phyloP scores from a whole-genome alignment of 2,113 vertebrate genomes.

The Scatophagus argus region DNA sequence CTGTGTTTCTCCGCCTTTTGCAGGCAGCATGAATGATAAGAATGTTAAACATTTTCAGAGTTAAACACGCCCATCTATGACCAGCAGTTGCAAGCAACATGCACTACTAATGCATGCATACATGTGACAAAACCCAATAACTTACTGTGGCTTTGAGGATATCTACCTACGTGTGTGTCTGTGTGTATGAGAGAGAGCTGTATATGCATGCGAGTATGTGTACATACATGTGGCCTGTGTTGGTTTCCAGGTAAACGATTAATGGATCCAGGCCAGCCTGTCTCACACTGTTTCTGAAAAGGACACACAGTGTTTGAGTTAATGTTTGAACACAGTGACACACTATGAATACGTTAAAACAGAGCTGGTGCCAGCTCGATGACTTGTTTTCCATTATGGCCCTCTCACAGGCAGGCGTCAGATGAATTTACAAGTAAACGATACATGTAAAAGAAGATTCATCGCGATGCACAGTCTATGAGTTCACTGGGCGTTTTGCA shows the following conservation, averaged over 20 bases:
- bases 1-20: conserved; percentile 60
- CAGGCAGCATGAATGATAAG: conserved; percentile 81
- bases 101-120: conserved; percentile 12
- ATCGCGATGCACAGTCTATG: conserved; percentile 19
- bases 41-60: conserved; percentile 81
- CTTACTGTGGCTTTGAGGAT: neutral
- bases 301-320: conserved; percentile 68
- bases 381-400: conserved; percentile 59
- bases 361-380: conserved; percentile 31
- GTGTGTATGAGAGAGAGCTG: neutral
- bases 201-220: conserved; percentile 21
- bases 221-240: conserved; percentile 57
- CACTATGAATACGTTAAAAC: conserved; percentile 75
- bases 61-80: conserved; percentile 69
- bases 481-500: conserved; percentile 18
- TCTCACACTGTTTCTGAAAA: conserved; percentile 56
- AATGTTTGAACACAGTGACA: conserved; percentile 80
- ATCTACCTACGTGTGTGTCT: neutral
- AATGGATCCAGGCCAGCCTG: conserved; percentile 45
- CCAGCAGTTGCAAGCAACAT: conserved; percentile 7
- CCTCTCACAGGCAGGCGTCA: conserved; percentile 25
- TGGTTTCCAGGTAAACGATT: conserved; percentile 69
- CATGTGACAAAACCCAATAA: conserved; percentile 14
- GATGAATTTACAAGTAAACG: conserved; percentile 58
- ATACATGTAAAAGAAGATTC: conserved; percentile 28